Percentiles rank a stretch among this genome's conserved stretches.
Conservation (phyloP, 2,113 vertebrate genomes). For the Dryoscopus gambensis region DNA sequence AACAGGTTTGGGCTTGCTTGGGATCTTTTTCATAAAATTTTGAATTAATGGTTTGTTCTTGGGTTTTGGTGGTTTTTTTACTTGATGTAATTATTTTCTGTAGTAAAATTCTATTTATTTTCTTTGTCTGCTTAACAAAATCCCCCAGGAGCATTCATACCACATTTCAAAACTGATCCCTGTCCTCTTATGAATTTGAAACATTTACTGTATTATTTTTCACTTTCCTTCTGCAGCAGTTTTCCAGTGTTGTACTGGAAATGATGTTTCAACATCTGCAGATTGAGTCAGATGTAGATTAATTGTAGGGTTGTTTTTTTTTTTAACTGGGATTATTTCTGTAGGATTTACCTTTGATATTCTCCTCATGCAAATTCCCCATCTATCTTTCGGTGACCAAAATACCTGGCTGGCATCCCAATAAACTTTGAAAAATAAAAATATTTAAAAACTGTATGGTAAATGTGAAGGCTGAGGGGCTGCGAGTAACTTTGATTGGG, state of each 20-base stretch:
- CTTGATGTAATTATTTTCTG: neutral
- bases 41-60: neutral
- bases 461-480: neutral
- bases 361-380: neutral
- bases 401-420: neutral
- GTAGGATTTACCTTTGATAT: neutral
- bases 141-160: neutral
- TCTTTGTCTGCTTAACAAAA: neutral
- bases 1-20: neutral
- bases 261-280: neutral
- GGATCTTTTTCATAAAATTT: neutral
- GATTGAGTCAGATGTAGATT: neutral
- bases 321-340: neutral
- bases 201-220: neutral
- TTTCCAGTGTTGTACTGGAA: neutral
- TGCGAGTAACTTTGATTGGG: fast-evolving
- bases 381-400: neutral
- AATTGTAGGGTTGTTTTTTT: neutral
- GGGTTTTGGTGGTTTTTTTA: neutral
- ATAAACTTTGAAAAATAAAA: neutral
- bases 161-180: neutral
- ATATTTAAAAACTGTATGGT: fast-evolving
- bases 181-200: neutral
- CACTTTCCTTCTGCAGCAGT: neutral
- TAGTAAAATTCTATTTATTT: neutral